Evolutionary conservation across 2,113 vertebrate species (phyloP), one percentile per base, ranked within the genome.

Genomic region (Onychostruthus taczanowskii): DNA sequence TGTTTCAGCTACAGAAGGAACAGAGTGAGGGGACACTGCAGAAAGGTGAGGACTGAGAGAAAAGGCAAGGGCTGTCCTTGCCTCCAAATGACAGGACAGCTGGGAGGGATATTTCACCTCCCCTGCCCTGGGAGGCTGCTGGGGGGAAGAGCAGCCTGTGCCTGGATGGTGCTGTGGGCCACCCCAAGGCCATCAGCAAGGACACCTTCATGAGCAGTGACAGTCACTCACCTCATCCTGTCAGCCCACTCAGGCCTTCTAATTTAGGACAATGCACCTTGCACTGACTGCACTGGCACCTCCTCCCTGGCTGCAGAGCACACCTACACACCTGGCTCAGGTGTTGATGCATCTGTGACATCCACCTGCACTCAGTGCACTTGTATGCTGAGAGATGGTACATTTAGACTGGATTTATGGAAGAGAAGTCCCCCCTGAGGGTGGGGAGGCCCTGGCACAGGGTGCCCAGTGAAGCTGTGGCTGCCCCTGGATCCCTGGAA

Each of bases 21-120:
- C 0, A 6, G 27, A 73, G 61, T 0, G 0, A 74, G 69, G 62
- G 43, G 56, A 67, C 4, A 13, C 28, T 6, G 61, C 52, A 75
- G 56, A 26, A 53, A 78, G 28, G 52, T 4, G 16, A 66, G 19
- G 62, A n/a, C 0, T 23, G 80, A 37, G 56, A 52, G 33, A 43
- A 82, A 50, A 62, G 49, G 10, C 8, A 12, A 7, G 21, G 8
- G 16, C 1, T 55, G n/a, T 74, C n/a, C 49, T 64, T 23, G 31
- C 37, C 69, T 75, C 52, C 37, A 52, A 24, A n/a, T 1, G 16
- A 30, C 11, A n/a, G 46, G 22, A 31, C 20, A 72, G 52, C 16
- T 59, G 55, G 43, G 44, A 59, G 35, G 41, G 24, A 7, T 9
- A 26, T 37, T 39, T 30, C 75, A 72, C 17, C 47, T 62, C 22